Conservation (phyloP, 2,113 vertebrate species). For the Podilymbus podiceps region DNA sequence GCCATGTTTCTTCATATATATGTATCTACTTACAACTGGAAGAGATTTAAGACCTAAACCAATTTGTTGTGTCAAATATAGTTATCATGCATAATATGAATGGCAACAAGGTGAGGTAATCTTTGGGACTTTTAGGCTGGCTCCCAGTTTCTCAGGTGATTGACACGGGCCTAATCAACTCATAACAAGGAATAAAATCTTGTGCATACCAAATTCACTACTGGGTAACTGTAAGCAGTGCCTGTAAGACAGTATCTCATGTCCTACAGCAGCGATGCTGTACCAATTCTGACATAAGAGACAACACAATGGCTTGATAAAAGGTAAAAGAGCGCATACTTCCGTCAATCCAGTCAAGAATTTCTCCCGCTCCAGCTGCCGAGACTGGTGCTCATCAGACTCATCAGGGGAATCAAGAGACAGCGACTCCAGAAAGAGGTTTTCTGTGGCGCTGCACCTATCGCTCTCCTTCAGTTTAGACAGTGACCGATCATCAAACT, state of each 20-base stretch:
- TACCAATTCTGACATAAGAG: not conserved
- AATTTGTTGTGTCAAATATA: not conserved
- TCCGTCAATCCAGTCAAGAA: constrained; percentile 81
- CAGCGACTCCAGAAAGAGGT: constrained; percentile 88
- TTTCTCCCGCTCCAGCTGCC: constrained; percentile 80
- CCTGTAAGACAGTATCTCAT: not conserved
- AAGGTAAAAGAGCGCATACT: constrained; percentile 63
- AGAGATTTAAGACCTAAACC: not conserved
- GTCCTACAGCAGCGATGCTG: not conserved
- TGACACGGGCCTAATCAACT: not conserved
- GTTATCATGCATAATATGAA: not conserved
- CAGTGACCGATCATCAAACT: constrained; percentile 76
- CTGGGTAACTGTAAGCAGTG: not conserved
- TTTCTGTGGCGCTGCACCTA: constrained; percentile 80
- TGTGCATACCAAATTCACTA: not conserved
- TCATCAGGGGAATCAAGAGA: constrained; percentile 83
- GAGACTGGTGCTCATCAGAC: constrained; percentile 76
- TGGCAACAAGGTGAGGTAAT: not conserved
- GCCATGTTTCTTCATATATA: not conserved
- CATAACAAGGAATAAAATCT: not conserved
- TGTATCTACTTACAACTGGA: not conserved
- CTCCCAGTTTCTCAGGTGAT: not conserved
- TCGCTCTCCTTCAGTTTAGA: constrained; percentile 80
- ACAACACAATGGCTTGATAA: rapidly evolving
- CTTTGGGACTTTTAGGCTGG: not conserved